Conservation (phyloP, 2,797 vertebrate species). For the Acrocephalus scirpaceus region DNA sequence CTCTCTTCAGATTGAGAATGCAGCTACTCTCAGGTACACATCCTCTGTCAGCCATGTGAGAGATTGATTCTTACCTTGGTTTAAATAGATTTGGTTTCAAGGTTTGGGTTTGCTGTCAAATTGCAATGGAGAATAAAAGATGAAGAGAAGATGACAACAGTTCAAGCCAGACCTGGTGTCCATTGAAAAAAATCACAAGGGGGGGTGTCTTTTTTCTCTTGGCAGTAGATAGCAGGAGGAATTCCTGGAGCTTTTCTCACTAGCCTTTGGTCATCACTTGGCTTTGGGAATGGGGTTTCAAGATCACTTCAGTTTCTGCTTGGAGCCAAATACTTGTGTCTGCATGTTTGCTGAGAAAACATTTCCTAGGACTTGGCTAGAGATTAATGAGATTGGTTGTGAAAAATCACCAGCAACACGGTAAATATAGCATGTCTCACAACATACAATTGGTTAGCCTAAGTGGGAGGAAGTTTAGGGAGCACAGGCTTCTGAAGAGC, state of each 20-base stretch:
- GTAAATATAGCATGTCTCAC: background rate
- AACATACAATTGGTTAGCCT: background rate
- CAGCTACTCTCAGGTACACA: background rate
- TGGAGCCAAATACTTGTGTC: background rate
- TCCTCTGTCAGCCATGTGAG: background rate
- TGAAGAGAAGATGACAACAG: background rate
- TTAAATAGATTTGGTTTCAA: background rate
- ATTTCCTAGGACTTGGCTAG: background rate
- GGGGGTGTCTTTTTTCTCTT: background rate
- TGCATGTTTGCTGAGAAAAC: background rate
- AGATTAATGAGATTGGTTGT: background rate
- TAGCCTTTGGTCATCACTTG: background rate
- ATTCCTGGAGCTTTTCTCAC: background rate
- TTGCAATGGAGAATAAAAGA: background rate
- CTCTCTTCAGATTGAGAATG: conserved; percentile 2
- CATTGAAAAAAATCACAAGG: background rate
- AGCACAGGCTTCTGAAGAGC: background rate
- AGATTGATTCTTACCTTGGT: background rate
- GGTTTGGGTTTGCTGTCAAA: background rate
- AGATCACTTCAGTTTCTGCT: background rate
- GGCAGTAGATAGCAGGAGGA: background rate
- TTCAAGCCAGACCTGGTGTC: background rate
- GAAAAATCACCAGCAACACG: background rate
- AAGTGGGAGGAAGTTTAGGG: background rate
- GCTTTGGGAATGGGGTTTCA: background rate